phyloP scores from a whole-genome alignment of 2,888 invertebrate species.

The Anticlea derivata region DNA sequence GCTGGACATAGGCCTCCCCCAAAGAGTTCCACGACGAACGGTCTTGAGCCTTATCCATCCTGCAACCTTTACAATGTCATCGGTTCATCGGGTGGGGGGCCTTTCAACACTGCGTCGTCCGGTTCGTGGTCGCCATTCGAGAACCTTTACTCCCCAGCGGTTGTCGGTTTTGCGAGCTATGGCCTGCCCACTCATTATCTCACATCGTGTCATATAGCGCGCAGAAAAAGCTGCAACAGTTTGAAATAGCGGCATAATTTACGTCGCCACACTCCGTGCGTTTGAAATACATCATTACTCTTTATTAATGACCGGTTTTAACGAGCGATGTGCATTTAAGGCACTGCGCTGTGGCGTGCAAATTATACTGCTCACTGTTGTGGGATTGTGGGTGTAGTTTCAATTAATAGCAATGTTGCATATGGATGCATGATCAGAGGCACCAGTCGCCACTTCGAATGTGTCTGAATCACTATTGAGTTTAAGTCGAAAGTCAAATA shows the following conservation, averaged over 20 bases:
- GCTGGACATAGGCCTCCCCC: no score
- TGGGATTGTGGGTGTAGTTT: conserved; percentile 3
- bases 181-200: background rate
- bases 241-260: conserved; percentile 10
- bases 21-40: no score
- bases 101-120: no score
- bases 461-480: no score
- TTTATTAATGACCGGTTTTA: conserved; percentile 10
- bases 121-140: no score
- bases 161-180: background rate
- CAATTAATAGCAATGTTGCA: conserved; percentile 7
- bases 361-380: conserved; percentile 9
- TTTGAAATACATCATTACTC: conserved; percentile 14
- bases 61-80: no score
- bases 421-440: no score
- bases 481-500: no score
- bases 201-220: background rate
- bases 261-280: conserved; percentile 5
- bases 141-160: no score
- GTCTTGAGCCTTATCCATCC: no score
- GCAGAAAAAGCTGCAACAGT: background rate
- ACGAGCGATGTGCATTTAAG: conserved; percentile 6
- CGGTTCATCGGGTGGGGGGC: no score
- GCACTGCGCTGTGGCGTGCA: background rate
- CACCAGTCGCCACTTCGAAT: no score